These are phyloP conservation scores for Hermaeophaga mercurialis DNA, from an alignment of 2,888 invertebrate genomes.

Conservation along the genomic window DNA sequence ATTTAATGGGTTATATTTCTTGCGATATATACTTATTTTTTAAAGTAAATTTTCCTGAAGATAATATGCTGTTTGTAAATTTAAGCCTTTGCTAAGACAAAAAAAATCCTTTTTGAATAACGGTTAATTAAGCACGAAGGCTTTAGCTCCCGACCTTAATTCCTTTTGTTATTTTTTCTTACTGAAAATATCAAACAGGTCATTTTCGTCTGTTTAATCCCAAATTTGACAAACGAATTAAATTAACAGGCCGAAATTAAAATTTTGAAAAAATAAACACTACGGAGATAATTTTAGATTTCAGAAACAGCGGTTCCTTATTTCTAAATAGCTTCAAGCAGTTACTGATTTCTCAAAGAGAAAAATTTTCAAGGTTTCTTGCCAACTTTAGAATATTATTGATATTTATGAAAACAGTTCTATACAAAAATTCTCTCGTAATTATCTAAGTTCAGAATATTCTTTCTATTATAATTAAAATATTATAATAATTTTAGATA, in stretches of 20 bases:
- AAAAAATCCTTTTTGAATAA: background rate
- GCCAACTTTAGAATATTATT: background rate
- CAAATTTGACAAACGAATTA: slow-evolving; percentile 11
- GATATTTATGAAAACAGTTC: background rate
- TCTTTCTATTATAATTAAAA: background rate
- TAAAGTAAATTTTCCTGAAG: too few species aligned
- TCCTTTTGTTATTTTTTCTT: background rate
- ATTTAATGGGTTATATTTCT: too few species aligned
- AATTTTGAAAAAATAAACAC: background rate
- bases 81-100: too few species aligned
- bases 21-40: too few species aligned
- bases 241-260: slow-evolving; percentile 3
- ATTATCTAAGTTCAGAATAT: background rate
- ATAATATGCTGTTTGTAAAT: too few species aligned
- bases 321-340: background rate
- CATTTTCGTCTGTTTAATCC: background rate
- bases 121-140: background rate
- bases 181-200: background rate
- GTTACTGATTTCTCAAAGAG: background rate
- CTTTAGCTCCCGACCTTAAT: background rate
- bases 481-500: too few species aligned
- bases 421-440: background rate
- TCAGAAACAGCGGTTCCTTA: background rate
- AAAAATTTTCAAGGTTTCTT: background rate
- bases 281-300: background rate